Conservation (phyloP, 2,888 invertebrate species). For the Pheosia gnoma region DNA sequence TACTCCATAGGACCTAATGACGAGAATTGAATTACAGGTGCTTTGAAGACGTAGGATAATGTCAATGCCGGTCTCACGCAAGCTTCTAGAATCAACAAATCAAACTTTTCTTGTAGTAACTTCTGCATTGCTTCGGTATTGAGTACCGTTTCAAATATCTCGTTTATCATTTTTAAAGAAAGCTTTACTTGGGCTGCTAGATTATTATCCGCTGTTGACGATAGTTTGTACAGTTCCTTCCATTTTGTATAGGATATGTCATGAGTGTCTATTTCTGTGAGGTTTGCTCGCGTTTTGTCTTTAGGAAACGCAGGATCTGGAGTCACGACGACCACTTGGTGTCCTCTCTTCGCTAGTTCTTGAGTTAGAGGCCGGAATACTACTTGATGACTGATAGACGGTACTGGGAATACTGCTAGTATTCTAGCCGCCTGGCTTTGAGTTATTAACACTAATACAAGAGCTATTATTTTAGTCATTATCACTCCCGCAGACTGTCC, state of each 20-base stretch:
- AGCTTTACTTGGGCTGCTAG: slow-evolving; percentile 20
- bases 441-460: too few relatives aligned
- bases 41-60: slow-evolving; percentile 44
- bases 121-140: slow-evolving; percentile 34
- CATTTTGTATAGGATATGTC: slow-evolving; percentile 42
- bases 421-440: slow-evolving; percentile 46
- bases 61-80: slow-evolving; percentile 28
- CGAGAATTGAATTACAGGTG: slow-evolving; percentile 53
- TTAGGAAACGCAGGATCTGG: slow-evolving; percentile 55
- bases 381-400: slow-evolving; percentile 70
- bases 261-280: slow-evolving; percentile 63
- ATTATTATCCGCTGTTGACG: slow-evolving; percentile 22
- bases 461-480: too few relatives aligned
- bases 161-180: slow-evolving; percentile 12
- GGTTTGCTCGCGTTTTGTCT: slow-evolving; percentile 45
- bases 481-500: too few relatives aligned
- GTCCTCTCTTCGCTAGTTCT: slow-evolving; percentile 64
- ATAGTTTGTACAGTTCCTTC: slow-evolving; percentile 13
- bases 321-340: slow-evolving; percentile 65
- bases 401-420: slow-evolving; percentile 53
- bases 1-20: slow-evolving; percentile 39
- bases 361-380: slow-evolving; percentile 56
- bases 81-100: slow-evolving; percentile 52
- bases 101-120: slow-evolving; percentile 45
- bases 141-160: slow-evolving; percentile 32